Evolutionary conservation across 2,888 invertebrate genomes (phyloP).

Genomic region (Acanthosepion lycidas): DNA sequence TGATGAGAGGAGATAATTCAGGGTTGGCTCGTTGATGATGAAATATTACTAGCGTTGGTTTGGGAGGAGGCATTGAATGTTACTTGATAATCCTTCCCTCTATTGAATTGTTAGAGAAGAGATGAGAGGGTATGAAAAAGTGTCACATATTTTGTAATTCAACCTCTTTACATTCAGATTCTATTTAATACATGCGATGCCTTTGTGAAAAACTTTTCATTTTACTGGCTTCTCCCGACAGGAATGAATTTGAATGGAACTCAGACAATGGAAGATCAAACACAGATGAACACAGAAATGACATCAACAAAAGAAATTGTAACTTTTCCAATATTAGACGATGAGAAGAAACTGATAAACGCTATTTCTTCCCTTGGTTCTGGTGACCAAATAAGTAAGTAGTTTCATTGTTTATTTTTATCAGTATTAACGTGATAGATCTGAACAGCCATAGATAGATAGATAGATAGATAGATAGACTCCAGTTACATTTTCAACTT

Average conservation of each 20-base stretch:
- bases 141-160: no score
- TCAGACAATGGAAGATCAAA: background rate
- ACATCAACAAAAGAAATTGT: background rate
- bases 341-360: background rate
- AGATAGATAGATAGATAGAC: background rate
- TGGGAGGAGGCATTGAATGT: no score
- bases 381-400: background rate
- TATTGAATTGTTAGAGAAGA: no score
- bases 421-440: background rate
- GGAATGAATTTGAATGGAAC: background rate
- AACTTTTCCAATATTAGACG: background rate
- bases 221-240: background rate
- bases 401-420: background rate
- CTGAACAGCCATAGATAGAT: background rate
- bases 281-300: background rate
- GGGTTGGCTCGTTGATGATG: no score
- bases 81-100: no score
- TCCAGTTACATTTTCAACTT: no score
- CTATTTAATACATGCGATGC: no score
- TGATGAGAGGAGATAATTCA: no score
- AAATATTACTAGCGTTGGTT: no score
- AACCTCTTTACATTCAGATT: no score
- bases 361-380: background rate
- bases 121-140: no score
- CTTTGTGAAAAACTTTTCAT: no score